Base-by-base conservation (phyloP, 1,140 invertebrate genomes). In the Magallana angulata region DNA sequence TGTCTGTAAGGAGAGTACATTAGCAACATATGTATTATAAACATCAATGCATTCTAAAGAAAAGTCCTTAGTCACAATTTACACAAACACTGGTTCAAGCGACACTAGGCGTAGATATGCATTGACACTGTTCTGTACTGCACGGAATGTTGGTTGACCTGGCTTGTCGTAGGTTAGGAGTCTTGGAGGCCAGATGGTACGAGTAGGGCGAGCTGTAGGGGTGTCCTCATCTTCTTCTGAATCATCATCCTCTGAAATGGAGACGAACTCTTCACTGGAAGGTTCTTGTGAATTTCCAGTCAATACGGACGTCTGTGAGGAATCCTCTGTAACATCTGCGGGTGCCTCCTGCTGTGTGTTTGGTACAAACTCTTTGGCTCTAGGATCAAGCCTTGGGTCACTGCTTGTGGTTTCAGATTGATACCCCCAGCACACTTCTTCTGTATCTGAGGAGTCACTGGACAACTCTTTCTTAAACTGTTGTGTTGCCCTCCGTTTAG, bases 81-180 rank as follows among this genome's bases (percentile, higher is more conserved):
- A 62, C 59, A 62, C 59, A 62, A 14, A 36, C 36, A 36, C 5
- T 36, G 36, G 36, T 0, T 36, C 36, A 36, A 36, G 1, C 36
- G 36, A 62, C 9, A 62, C 59, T 12, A 9, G 59, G 12, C n/a
- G 59, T 62, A 62, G 59, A 62, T 62, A 62, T 62, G 59, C n/a
- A 11, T n/a, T 9, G n/a, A 62, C 12, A 9, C 12, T 14, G 59
- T 62, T 62, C 12, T 11, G 59, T 9, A 62, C 59, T 12, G 59
- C 59, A 62, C 59, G 59, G 59, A 62, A 12, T 62, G 71, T 80
- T 30, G 71, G 71, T 80, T 84, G 18, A 24, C 83, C 83, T 12
- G 30, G 83, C 8, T 58, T 60, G 60, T 84, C 59, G 58, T 84
- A 62, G 6, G 58, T 84, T n/a, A 84, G 60, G 0, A 84, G 24